Evolutionary conservation across 2,797 vertebrate species (phyloP).

Genomic region (Gymnothorax javanicus): DNA sequence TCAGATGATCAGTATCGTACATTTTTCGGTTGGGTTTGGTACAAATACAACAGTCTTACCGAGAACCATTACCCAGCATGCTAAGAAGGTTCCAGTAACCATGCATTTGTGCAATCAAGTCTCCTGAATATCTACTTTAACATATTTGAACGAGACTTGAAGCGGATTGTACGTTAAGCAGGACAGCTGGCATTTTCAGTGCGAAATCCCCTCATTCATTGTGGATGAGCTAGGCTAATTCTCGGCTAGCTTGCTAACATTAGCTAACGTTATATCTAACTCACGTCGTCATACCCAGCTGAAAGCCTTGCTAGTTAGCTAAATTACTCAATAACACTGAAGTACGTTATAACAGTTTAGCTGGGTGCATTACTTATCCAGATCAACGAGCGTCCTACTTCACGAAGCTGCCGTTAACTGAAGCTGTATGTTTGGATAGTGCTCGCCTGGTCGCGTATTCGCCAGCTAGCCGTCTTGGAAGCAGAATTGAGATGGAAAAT

Average conservation of each 20-base stretch:
- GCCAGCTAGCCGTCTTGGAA: background rate
- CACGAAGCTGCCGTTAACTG: too few relatives aligned
- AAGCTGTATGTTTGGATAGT: background rate
- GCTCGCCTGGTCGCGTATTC: background rate
- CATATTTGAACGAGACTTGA: background rate
- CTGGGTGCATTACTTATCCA: background rate
- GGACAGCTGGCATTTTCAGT: conserved; percentile 10
- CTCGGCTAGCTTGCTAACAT: background rate
- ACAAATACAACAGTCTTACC: background rate
- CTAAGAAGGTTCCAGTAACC: background rate
- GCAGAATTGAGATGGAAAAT: conserved; percentile 43
- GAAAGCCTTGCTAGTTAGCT: background rate
- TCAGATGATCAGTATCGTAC: conserved; percentile 18
- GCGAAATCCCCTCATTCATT: conserved; percentile 2
- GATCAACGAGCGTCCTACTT: too few relatives aligned
- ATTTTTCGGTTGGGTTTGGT: background rate
- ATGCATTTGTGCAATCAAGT: background rate
- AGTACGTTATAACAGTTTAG: background rate
- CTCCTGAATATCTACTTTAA: background rate
- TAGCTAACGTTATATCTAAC: background rate
- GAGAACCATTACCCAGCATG: background rate
- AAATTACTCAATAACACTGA: background rate
- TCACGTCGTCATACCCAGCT: background rate
- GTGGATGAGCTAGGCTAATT: background rate
- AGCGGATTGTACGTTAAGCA: background rate